Conservation (phyloP, 2,797 vertebrate genomes). For the Amblyraja radiata region DNA sequence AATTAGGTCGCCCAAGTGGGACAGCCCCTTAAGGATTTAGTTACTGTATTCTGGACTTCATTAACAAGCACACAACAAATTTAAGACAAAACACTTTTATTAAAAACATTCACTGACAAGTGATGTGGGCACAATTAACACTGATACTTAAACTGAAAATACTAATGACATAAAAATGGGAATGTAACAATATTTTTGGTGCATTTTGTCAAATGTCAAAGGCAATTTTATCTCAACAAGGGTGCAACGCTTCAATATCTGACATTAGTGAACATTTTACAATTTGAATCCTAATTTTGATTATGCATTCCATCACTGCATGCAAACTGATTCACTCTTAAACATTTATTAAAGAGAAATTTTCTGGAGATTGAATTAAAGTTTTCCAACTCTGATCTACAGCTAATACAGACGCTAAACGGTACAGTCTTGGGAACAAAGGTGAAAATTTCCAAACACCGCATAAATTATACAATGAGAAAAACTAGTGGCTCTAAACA, state of each 20-base stretch:
- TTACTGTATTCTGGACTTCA: neutral
- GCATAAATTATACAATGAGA: neutral
- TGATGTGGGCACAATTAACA: slow-evolving; percentile 15
- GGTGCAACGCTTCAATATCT: slow-evolving; percentile 17
- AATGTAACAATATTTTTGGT: slow-evolving; percentile 29
- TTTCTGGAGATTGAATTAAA: neutral
- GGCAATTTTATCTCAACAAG: slow-evolving; percentile 31
- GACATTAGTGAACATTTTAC: slow-evolving; percentile 22
- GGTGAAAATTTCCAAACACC: slow-evolving; percentile 22
- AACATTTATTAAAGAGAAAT: neutral
- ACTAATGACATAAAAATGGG: slow-evolving; percentile 20
- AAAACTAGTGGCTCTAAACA: neutral
- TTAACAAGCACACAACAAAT: neutral
- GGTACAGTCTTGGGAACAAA: neutral
- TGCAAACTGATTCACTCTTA: slow-evolving; percentile 32
- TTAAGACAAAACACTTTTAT: slow-evolving; percentile 37
- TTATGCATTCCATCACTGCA: slow-evolving; percentile 21
- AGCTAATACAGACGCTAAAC: neutral
- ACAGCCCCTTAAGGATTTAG: too few relatives aligned
- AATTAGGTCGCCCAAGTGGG: too few relatives aligned
- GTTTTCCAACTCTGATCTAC: slow-evolving; percentile 3
- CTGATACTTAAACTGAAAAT: neutral
- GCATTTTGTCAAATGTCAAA: neutral
- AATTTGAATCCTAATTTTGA: slow-evolving; percentile 26
- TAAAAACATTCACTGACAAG: slow-evolving; percentile 32